Conservation (phyloP, 2,888 invertebrate species). For the Rotaria magnacalcarata region DNA sequence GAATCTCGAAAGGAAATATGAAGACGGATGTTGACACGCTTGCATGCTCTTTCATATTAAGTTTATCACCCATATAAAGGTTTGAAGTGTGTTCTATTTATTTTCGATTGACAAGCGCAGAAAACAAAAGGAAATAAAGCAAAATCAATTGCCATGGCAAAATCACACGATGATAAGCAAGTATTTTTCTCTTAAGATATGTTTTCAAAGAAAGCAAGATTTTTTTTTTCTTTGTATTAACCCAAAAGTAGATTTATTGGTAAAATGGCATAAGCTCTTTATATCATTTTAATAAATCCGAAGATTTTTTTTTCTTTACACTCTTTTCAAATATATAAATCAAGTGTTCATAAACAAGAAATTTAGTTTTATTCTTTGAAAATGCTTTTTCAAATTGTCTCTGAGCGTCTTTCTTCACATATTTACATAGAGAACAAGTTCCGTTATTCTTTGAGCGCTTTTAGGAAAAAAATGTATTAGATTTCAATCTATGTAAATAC, state of each 20-base stretch:
- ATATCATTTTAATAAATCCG: background rate
- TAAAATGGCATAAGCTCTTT: background rate
- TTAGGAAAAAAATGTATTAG: background rate
- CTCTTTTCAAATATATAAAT: background rate
- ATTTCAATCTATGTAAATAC: background rate
- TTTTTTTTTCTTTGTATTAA: background rate
- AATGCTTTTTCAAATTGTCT: background rate
- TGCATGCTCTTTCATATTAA: background rate
- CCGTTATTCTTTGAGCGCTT: background rate
- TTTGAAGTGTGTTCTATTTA: background rate
- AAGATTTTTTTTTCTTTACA: background rate
- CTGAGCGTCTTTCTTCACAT: background rate
- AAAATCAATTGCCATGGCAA: background rate
- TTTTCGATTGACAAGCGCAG: background rate
- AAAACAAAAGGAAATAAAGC: background rate
- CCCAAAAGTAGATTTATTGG: background rate
- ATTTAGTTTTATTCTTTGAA: background rate
- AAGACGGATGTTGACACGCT: constrained; percentile 16
- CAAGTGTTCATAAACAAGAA: background rate
- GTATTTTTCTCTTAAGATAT: background rate
- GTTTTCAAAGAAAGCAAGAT: background rate
- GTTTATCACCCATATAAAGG: background rate
- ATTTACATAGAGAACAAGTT: background rate
- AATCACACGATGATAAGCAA: background rate
- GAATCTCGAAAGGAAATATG: background rate